A percentile compares a stretch with the other conserved stretches of the same genome.
phyloP scores from a whole-genome alignment of 2,113 vertebrate genomes.

The Aldabrachelys gigantea region DNA sequence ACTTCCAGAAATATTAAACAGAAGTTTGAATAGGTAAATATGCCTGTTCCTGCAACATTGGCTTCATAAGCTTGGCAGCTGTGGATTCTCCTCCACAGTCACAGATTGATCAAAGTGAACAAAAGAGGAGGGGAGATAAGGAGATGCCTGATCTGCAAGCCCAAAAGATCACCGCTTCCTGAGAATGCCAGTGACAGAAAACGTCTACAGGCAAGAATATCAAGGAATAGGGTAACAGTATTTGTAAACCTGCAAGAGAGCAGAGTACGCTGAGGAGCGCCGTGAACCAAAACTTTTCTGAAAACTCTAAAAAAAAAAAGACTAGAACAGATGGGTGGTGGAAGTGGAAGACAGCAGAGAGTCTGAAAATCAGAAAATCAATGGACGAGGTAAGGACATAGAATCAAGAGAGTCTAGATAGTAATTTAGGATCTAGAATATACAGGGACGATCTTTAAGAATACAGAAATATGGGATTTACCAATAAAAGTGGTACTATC shows the following conservation, averaged over 20 bases:
- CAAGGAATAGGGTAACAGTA: neutral
- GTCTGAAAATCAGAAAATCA: neutral
- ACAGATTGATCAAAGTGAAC: neutral
- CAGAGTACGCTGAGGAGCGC: neutral
- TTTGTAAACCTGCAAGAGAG: neutral
- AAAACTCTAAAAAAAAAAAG: neutral
- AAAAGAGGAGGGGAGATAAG: neutral
- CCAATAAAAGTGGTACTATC: neutral
- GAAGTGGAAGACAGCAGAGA: neutral
- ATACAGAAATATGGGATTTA: neutral
- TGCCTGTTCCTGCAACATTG: neutral
- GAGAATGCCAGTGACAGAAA: neutral
- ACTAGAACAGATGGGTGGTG: neutral
- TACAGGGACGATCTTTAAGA: neutral
- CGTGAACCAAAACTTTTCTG: neutral
- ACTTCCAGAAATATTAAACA: neutral
- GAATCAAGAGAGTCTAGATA: neutral
- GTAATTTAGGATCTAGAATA: neutral
- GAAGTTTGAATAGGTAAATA: slow-evolving; percentile 20
- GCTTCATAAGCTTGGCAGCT: slow-evolving; percentile 5
- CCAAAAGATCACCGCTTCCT: neutral
- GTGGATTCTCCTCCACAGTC: neutral
- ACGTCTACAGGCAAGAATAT: neutral
- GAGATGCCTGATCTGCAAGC: neutral
- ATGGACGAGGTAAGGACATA: neutral